A percentile compares a stretch with the other conserved stretches of the same genome.
phyloP scores from a whole-genome alignment of 1,140 invertebrate genomes.

The Atta texana region DNA sequence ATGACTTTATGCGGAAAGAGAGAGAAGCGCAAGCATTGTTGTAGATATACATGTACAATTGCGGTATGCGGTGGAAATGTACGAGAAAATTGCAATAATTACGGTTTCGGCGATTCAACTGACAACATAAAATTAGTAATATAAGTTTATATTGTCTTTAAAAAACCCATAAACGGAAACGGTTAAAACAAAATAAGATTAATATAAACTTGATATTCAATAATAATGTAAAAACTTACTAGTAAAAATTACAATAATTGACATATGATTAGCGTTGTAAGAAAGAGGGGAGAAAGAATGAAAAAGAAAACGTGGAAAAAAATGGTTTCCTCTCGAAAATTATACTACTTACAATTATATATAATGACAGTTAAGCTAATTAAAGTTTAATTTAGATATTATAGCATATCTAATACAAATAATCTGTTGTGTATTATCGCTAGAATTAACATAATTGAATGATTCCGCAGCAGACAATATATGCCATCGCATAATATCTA shows the following conservation, averaged over 20 bases:
- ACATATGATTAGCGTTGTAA: background rate
- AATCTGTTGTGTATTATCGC: too few species aligned
- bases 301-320: too few species aligned
- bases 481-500: too few species aligned
- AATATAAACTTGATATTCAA: background rate
- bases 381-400: too few species aligned
- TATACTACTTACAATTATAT: too few species aligned
- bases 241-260: constrained; percentile 12
- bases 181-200: background rate
- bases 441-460: too few species aligned
- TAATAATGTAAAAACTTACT: background rate
- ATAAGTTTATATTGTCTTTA: background rate
- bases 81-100: constrained; percentile 9
- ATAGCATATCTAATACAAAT: too few species aligned
- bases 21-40: background rate
- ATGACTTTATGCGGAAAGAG: background rate
- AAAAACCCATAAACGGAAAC: background rate
- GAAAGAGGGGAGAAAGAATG: too few species aligned
- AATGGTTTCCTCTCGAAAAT: too few species aligned
- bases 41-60: background rate
- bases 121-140: constrained; percentile 2
- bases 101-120: background rate
- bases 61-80: background rate
- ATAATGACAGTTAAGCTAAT: too few species aligned
- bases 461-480: too few species aligned